Evolutionary conservation across 2,888 invertebrate genomes (phyloP).

Genomic region (Heliconius ismenius): DNA sequence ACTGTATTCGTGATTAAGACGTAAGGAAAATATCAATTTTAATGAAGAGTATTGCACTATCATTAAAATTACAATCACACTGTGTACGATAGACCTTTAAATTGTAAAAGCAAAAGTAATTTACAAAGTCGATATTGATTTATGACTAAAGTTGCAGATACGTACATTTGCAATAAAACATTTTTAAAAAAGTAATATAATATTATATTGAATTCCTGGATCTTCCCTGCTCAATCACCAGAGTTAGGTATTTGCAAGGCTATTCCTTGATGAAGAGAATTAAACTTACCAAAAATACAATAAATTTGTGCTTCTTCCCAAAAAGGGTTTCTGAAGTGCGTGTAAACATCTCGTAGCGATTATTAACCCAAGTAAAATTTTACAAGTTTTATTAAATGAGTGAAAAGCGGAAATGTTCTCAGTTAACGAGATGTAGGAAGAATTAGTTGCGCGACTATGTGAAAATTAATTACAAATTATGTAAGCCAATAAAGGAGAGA

Average conservation of each 20-base stretch:
- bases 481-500: slow-evolving; percentile 67
- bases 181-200: too few species aligned
- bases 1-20: slow-evolving; percentile 40
- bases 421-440: slow-evolving; percentile 67
- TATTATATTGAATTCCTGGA: not conserved
- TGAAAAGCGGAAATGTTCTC: slow-evolving; percentile 58
- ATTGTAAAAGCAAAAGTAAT: not conserved
- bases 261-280: too few species aligned
- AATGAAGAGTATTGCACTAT: slow-evolving; percentile 18
- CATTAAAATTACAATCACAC: not conserved
- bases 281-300: not conserved
- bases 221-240: not conserved
- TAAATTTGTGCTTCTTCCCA: not conserved
- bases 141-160: not conserved
- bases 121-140: not conserved
- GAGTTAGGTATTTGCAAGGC: too few species aligned
- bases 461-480: slow-evolving; percentile 74
- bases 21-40: slow-evolving; percentile 31
- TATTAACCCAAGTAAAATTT: slow-evolving; percentile 17
- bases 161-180: not conserved
- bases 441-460: slow-evolving; percentile 64
- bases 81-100: not conserved
- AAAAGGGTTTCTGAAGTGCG: not conserved
- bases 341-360: not conserved
- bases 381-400: slow-evolving; percentile 19